A percentile compares a stretch with the other conserved stretches of the same genome.
Evolutionary conservation across 2,113 vertebrate species (phyloP).

Genomic region (Burhinus oedicnemus): DNA sequence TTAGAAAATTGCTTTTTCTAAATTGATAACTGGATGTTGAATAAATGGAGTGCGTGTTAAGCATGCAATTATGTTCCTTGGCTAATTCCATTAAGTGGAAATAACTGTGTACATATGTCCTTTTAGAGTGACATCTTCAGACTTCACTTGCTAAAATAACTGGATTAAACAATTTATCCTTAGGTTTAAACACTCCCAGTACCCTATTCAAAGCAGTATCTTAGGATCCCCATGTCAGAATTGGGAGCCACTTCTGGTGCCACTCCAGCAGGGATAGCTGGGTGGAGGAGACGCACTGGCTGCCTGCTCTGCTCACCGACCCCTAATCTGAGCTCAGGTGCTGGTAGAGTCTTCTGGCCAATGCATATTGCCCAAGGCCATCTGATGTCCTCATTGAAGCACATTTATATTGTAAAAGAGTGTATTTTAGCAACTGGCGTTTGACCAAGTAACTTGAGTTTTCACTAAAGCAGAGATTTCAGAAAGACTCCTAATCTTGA

Average conservation of each 20-base stretch:
- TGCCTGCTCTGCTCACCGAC: neutral
- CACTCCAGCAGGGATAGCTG: neutral
- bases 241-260: neutral
- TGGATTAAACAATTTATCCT: neutral
- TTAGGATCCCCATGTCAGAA: neutral
- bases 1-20: neutral
- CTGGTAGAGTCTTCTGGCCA: neutral
- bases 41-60: neutral
- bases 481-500: neutral
- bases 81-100: neutral
- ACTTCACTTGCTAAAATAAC: neutral
- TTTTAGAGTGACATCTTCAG: neutral
- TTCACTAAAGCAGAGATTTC: neutral
- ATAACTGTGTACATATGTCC: neutral
- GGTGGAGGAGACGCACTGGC: fast-evolving
- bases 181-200: neutral
- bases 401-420: fast-evolving
- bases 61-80: neutral
- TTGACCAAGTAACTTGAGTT: neutral
- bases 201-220: neutral
- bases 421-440: neutral
- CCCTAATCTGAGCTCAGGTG: too few species aligned
- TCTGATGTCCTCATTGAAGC: neutral
- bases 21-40: neutral
- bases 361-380: neutral